A percentile compares a stretch with the other conserved stretches of the same genome.
Conservation (phyloP, 2,797 vertebrate genomes). For the Ambastaia sidthimunki region DNA sequence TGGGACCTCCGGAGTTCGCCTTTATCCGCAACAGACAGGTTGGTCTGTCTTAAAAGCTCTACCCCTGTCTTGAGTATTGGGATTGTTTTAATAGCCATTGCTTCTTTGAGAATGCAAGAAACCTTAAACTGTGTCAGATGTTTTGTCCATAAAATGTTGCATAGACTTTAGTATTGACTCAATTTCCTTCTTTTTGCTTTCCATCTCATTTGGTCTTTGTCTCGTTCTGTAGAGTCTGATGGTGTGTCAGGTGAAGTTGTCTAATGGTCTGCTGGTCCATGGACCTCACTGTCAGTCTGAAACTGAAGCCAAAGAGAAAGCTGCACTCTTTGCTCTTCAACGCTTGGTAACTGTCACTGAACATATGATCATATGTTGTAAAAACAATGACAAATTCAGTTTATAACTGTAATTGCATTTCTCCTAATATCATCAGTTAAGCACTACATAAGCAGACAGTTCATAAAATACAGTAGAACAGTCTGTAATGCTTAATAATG, state of each 20-base stretch:
- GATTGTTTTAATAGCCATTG: not conserved
- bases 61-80: not conserved
- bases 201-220: not conserved
- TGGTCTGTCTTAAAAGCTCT: constrained; percentile 27
- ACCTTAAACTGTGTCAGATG: not conserved
- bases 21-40: constrained; percentile 91
- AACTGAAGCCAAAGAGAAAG: constrained; percentile 94
- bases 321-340: constrained; percentile 90
- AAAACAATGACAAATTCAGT: not conserved
- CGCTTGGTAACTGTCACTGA: constrained; percentile 81
- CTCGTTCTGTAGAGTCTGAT: constrained; percentile 79
- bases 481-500: not conserved
- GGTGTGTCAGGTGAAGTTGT: constrained; percentile 92
- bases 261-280: constrained; percentile 89
- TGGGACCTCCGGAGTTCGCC: constrained; percentile 92
- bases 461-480: not conserved
- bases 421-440: not conserved
- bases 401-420: not conserved
- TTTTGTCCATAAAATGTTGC: too few species aligned
- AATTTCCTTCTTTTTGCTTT: constrained; percentile 28
- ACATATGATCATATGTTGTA: not conserved
- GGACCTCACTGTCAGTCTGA: constrained; percentile 93
- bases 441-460: not conserved
- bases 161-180: not conserved
- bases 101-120: not conserved